These are phyloP conservation scores for Drosophila neocordata DNA, from an alignment of 1,140 invertebrate genomes.

Conservation along the genomic window DNA sequence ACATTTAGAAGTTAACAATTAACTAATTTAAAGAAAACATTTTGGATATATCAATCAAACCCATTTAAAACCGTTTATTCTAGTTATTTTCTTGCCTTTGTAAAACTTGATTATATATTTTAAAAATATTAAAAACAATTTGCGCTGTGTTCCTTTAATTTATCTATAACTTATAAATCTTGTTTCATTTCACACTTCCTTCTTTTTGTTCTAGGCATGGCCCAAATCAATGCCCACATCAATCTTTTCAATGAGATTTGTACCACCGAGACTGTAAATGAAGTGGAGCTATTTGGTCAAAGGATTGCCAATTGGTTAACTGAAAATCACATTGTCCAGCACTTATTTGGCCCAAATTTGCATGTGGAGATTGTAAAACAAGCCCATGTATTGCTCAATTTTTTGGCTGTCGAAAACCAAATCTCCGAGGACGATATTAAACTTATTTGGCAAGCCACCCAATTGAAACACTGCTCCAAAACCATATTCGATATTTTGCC, in stretches of 20 bases:
- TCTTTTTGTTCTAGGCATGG: slow-evolving; percentile 85
- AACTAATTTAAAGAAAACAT: too few relatives aligned
- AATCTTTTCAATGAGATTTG: slow-evolving; percentile 94
- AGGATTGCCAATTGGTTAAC: slow-evolving; percentile 94
- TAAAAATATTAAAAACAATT: too few relatives aligned
- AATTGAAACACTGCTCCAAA: slow-evolving; percentile 96
- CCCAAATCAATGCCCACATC: slow-evolving; percentile 97
- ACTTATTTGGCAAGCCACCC: slow-evolving; percentile 96
- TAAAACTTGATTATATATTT: too few relatives aligned
- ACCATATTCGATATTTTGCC: slow-evolving; percentile 96
- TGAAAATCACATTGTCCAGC: slow-evolving; percentile 95
- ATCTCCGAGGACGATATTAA: slow-evolving; percentile 96
- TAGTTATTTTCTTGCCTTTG: too few relatives aligned
- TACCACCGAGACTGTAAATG: slow-evolving; percentile 92
- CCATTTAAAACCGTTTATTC: too few relatives aligned
- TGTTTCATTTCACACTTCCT: not conserved
- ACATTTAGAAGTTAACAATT: too few relatives aligned
- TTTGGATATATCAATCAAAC: too few relatives aligned
- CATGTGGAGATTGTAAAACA: slow-evolving; percentile 97
- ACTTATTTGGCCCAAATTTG: slow-evolving; percentile 97
- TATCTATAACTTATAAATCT: too few relatives aligned
- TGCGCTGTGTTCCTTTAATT: too few relatives aligned
- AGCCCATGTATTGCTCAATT: slow-evolving; percentile 95
- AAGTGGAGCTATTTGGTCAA: slow-evolving; percentile 92
- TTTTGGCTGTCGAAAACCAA: slow-evolving; percentile 94